These are phyloP conservation scores for Bombus confusus DNA, from an alignment of 1,140 invertebrate species.

Conservation along the genomic window DNA sequence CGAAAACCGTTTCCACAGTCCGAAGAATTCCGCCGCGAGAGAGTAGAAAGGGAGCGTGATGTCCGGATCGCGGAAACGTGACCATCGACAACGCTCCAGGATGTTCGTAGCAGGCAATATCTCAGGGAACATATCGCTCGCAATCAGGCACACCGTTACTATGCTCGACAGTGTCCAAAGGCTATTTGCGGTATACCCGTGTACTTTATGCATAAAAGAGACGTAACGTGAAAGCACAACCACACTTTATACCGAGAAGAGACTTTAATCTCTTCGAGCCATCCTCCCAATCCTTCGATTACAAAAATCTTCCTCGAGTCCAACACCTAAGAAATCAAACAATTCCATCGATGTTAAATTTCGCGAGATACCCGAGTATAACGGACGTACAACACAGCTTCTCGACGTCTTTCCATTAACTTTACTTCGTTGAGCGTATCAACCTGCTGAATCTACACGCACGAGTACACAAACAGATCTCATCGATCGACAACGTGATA, in stretches of 20 bases:
- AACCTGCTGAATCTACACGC: background rate
- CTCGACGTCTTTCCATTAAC: background rate
- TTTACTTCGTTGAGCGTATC: background rate
- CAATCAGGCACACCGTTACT: constrained; percentile 68
- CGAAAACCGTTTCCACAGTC: background rate
- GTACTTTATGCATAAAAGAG: constrained; percentile 66
- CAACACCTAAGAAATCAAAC: background rate
- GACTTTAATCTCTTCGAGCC: constrained; percentile 46
- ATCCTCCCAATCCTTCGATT: constrained; percentile 31
- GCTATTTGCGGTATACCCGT: constrained; percentile 67
- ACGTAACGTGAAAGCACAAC: constrained; percentile 65
- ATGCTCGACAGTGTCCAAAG: constrained; percentile 68
- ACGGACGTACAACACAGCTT: too few relatives aligned
- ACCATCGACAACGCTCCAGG: constrained; percentile 69
- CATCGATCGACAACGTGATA: background rate
- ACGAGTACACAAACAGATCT: background rate
- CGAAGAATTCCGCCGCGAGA: constrained; percentile 49
- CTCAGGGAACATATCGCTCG: constrained; percentile 68
- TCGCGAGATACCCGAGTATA: background rate
- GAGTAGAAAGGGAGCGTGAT: constrained; percentile 68
- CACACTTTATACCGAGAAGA: constrained; percentile 40
- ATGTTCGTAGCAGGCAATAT: constrained; percentile 64
- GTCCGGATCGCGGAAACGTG: constrained; percentile 68
- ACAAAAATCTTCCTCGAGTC: background rate
- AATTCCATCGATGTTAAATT: background rate